Percentiles rank a stretch among this genome's conserved stretches.
phyloP scores from a whole-genome alignment of 1,140 invertebrate genomes.

The Drosophila novamexicana region DNA sequence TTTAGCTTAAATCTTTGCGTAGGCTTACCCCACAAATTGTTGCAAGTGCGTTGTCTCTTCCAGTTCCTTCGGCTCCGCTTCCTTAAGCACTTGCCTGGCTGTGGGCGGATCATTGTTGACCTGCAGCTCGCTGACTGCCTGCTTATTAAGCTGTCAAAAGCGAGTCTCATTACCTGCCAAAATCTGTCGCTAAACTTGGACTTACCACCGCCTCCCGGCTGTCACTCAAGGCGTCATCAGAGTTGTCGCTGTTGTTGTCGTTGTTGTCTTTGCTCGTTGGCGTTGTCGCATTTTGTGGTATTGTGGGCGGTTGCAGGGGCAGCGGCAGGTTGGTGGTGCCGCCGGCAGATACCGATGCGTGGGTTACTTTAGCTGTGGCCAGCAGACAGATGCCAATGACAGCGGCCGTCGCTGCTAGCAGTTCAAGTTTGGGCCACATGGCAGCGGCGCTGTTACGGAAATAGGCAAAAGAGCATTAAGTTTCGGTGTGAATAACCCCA shows the following conservation, averaged over 20 bases:
- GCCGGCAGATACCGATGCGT: constrained; percentile 5
- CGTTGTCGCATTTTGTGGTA: constrained; percentile 62
- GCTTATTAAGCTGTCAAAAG: constrained; percentile 77
- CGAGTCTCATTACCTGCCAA: constrained; percentile 67
- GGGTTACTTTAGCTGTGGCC: constrained; percentile 46
- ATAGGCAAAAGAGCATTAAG: constrained; percentile 42
- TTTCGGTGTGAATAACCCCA: constrained; percentile 28
- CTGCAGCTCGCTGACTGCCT: constrained; percentile 36
- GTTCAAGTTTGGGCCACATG: constrained; percentile 70
- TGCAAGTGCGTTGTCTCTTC: constrained; percentile 3
- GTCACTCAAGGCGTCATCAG: constrained; percentile 49
- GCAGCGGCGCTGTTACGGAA: constrained; percentile 54
- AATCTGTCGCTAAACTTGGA: constrained; percentile 57
- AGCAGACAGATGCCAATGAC: constrained; percentile 67
- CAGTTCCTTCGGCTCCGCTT: constrained; percentile 5
- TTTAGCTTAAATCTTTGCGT: not conserved
- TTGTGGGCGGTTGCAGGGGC: constrained; percentile 43
- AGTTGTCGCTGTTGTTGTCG: constrained; percentile 20
- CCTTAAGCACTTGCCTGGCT: constrained; percentile 18
- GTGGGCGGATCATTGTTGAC: constrained; percentile 46
- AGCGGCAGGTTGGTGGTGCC: constrained; percentile 38
- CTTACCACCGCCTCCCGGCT: constrained; percentile 54
- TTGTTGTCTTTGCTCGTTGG: constrained; percentile 43
- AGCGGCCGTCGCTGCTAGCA: constrained; percentile 55
- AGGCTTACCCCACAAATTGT: constrained; percentile 59